A percentile compares a stretch with the other conserved stretches of the same genome.
Conservation (phyloP, 2,888 invertebrate genomes). For the Folsomia manolachei region DNA sequence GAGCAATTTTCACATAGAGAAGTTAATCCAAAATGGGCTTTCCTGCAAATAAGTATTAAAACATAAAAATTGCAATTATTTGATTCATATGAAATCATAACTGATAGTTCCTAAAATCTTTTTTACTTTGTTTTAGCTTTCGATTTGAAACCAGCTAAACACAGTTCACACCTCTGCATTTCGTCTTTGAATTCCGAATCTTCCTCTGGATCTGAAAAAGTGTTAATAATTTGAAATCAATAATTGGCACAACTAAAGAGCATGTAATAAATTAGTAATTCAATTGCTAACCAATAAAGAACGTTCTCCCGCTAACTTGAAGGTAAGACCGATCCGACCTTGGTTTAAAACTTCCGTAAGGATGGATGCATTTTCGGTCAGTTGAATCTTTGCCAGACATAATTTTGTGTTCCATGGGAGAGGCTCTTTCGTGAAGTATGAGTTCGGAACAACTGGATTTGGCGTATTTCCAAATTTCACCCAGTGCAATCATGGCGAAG, state of each 20-base stretch:
- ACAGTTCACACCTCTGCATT: slow-evolving; percentile 50
- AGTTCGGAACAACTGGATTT: slow-evolving; percentile 43
- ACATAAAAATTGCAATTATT: not conserved
- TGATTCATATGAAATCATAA: not conserved
- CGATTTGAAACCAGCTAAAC: slow-evolving; percentile 37
- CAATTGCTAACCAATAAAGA: slow-evolving; percentile 33
- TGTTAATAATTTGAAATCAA: slow-evolving; percentile 11
- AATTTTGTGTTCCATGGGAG: slow-evolving; percentile 11
- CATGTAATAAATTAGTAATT: slow-evolving; percentile 5
- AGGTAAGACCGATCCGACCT: slow-evolving; percentile 43
- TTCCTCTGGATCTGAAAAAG: slow-evolving; percentile 46
- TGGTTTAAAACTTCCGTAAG: slow-evolving; percentile 13
- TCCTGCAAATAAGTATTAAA: slow-evolving; percentile 26
- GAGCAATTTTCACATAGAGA: slow-evolving; percentile 88
- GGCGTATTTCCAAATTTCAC: slow-evolving; percentile 47
- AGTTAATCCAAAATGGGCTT: slow-evolving; percentile 50
- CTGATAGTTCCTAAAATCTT: too few relatives aligned
- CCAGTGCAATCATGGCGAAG: slow-evolving; percentile 44
- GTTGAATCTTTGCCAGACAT: not conserved
- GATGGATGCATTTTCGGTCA: slow-evolving; percentile 9
- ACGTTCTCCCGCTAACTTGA: slow-evolving; percentile 45
- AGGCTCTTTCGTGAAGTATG: slow-evolving; percentile 29
- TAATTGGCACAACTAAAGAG: not conserved
- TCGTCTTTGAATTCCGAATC: slow-evolving; percentile 51
- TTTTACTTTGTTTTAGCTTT: slow-evolving; percentile 32